phyloP scores from a whole-genome alignment of 1,140 invertebrate species.

The Rhyacophila brunnea region DNA sequence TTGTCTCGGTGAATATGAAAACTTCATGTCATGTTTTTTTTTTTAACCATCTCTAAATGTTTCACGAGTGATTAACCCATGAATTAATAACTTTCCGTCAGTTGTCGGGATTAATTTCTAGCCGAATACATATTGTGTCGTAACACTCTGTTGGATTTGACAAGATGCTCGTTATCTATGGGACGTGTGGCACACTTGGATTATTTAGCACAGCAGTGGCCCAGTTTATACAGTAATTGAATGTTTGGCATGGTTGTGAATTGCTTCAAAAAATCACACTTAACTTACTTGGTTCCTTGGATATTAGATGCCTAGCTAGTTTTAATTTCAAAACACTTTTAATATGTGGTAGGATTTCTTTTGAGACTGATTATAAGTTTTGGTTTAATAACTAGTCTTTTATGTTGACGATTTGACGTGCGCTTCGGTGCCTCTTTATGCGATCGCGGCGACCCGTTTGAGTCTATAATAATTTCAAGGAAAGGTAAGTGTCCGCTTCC shows the following conservation, averaged over 20 bases:
- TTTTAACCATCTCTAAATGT: no score
- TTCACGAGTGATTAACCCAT: no score
- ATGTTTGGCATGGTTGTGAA: constrained; percentile 38
- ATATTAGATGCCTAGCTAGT: constrained; percentile 38
- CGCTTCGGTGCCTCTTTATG: constrained; percentile 5
- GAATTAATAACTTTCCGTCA: no score
- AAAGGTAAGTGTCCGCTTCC: constrained; percentile 5
- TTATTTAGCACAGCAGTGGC: constrained; percentile 36
- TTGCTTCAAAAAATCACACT: constrained; percentile 35
- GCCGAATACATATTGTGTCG: no score
- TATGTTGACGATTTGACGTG: constrained; percentile 21
- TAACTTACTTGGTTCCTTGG: constrained; percentile 31
- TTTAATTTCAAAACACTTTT: constrained; percentile 36
- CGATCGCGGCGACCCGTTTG: not conserved
- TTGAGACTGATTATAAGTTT: constrained; percentile 34
- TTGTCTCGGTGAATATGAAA: not conserved
- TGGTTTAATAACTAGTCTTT: constrained; percentile 32
- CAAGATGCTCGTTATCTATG: not conserved
- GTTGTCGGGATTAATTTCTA: no score
- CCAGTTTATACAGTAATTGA: constrained; percentile 36
- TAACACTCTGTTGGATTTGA: no score
- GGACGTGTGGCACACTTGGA: constrained; percentile 33
- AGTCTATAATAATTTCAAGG: not conserved
- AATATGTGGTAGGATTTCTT: constrained; percentile 37
- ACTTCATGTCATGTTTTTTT: no score